These are phyloP conservation scores for Montipora sp. DNA, from an alignment of 64 coral and sea anemone genomes.

Conservation along the genomic window DNA sequence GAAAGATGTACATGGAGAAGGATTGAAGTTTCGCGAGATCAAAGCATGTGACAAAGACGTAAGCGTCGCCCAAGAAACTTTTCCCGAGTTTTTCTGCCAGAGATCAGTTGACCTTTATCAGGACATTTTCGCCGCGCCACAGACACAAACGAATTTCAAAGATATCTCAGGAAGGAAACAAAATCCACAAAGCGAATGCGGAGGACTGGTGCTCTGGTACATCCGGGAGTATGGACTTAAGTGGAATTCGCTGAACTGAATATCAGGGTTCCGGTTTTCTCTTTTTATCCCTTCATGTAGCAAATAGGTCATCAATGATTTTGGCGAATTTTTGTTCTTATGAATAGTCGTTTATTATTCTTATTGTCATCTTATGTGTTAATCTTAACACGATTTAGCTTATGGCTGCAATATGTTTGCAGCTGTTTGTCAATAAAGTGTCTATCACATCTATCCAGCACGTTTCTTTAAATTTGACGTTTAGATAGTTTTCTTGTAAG, in stretches of 20 bases:
- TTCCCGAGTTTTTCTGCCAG: conserved; percentile 37
- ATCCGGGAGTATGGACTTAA: conserved; percentile 41
- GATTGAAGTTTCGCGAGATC: not conserved
- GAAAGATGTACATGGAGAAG: not conserved
- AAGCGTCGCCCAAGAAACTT: conserved; percentile 1
- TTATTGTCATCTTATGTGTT: no score
- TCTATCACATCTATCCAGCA: no score
- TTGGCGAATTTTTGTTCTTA: no score
- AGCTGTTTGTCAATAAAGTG: no score
- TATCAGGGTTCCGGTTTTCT: not conserved
- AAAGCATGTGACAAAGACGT: not conserved
- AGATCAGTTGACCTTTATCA: not conserved
- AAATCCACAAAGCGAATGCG: conserved; percentile 1
- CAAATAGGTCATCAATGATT: no score
- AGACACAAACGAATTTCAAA: not conserved
- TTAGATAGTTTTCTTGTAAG: no score
- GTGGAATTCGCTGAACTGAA: not conserved
- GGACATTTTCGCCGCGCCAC: not conserved
- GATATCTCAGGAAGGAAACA: not conserved
- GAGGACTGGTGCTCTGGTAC: conserved; percentile 31
- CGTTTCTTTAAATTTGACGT: no score
- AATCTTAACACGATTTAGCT: no score
- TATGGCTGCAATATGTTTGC: no score
- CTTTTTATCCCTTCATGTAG: no score
- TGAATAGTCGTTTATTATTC: no score